Base-by-base conservation (phyloP, 2,888 invertebrate genomes). In the Desoria tigrina region DNA sequence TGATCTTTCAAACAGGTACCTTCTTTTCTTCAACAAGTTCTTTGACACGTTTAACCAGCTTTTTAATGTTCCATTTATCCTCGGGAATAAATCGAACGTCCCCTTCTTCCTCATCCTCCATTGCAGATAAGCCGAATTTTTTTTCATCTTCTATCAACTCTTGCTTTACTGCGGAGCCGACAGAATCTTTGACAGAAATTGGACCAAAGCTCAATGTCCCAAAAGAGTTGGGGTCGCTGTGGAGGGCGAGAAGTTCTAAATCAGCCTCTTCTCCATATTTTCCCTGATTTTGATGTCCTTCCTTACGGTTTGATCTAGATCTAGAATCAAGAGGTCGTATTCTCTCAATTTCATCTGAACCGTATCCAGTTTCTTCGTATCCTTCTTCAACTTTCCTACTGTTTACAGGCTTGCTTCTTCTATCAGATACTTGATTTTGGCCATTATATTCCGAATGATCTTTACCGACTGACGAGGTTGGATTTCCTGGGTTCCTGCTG, bases 181-280 rank as follows among this genome's bases (percentile, higher is more conserved):
- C 45, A 24, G 1, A 37, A 45, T 67, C 67, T 45, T 60, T 63
- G 3, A 67, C 67, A 3, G 63, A 16, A 1, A 18, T n/a, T 1
- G 50, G 18, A 1, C 51, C 51, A 24, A 70, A 76, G 27, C 81
- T 79, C 53, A 83, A 78, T 18, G 81, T 81, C 16, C 87, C 87
- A 78, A 87, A 87, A 18, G 76, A 80, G 77, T 87, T 86, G 24
- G 86, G 85, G 78, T 87, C 84, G 72, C 16, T 16, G 6, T 39
- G 21, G 39, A 18, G 3, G 2, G 18, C 23, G 7, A 37, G 21
- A 21, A 26, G 9, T 7, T 11, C n/a, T 14, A 28, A 7, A 24
- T 28, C 51, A 18, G n/a, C 11, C 11, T 32, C 32, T 32, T 32
- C 32, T 11, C 11, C 32, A 32, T 32, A 32, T 32, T 32, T 4